Percentiles rank a stretch among this genome's conserved stretches.
Evolutionary conservation across 1,140 invertebrate genomes (phyloP).

Genomic region (Ceratina japonica): DNA sequence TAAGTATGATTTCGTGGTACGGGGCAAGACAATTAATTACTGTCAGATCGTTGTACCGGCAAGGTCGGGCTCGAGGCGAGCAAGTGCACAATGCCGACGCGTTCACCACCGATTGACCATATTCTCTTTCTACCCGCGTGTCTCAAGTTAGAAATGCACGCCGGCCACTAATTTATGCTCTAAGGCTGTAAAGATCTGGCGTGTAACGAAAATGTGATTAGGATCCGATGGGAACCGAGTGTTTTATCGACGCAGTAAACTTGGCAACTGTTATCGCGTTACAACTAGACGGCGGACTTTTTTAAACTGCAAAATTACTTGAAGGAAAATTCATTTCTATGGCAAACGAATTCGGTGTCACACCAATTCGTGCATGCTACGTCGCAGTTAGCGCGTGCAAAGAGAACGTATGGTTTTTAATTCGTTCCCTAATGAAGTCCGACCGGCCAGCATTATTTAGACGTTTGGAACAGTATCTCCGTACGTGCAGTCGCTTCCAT

Average conservation of each 20-base stretch:
- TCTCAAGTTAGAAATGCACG: conserved; percentile 5
- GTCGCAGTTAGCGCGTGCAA: not conserved
- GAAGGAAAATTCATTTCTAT: not conserved
- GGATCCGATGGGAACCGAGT: not conserved
- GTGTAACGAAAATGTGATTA: not conserved
- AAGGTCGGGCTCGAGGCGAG: conserved; percentile 43
- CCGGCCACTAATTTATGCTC: not conserved
- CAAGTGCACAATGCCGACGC: conserved; percentile 21
- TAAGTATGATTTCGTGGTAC: conserved; percentile 2
- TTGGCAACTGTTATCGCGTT: not conserved
- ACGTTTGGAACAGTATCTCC: not conserved
- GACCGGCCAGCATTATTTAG: too few relatives aligned
- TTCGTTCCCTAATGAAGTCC: too few relatives aligned
- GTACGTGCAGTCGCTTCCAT: too few relatives aligned
- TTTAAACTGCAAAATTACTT: too few relatives aligned
- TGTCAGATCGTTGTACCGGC: conserved; percentile 44
- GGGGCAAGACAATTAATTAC: conserved; percentile 48
- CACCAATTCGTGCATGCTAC: not conserved
- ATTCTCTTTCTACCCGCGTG: not conserved
- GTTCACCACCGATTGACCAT: conserved; percentile 36
- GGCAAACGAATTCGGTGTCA: not conserved
- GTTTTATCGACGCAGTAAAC: not conserved
- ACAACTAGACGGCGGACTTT: not conserved
- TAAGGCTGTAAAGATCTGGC: not conserved
- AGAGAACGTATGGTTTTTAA: conserved; percentile 6